These are phyloP conservation scores for Eriosoma lanigerum DNA, from an alignment of 1,140 invertebrate species.

Conservation along the genomic window DNA sequence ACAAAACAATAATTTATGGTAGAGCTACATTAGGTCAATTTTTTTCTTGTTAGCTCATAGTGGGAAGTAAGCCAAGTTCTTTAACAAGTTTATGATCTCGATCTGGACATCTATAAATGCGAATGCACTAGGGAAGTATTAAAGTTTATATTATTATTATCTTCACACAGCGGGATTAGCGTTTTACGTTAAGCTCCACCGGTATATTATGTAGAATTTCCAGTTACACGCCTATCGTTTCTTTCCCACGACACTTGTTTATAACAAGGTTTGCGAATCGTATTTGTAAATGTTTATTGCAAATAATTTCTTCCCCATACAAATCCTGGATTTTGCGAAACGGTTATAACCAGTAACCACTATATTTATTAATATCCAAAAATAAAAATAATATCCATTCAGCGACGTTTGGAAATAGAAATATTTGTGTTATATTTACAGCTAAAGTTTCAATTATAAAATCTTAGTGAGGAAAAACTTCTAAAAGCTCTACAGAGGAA, in stretches of 20 bases:
- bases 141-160: slow-evolving; percentile 16
- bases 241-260: neutral
- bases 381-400: too few relatives aligned
- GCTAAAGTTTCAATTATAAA: too few relatives aligned
- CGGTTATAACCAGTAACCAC: too few relatives aligned
- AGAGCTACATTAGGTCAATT: slow-evolving; percentile 1
- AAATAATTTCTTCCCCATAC: too few relatives aligned
- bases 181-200: slow-evolving; percentile 26
- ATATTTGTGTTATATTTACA: too few relatives aligned
- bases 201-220: neutral
- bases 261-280: neutral
- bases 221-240: neutral
- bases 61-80: slow-evolving; percentile 25
- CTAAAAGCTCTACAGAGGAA: too few relatives aligned
- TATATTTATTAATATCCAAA: too few relatives aligned
- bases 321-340: too few relatives aligned
- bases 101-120: neutral
- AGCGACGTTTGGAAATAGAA: too few relatives aligned
- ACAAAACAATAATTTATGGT: neutral
- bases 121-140: neutral
- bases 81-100: neutral
- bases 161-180: slow-evolving; percentile 7
- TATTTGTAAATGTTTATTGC: neutral
- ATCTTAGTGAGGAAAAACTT: too few relatives aligned
- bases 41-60: neutral